A percentile compares a stretch with the other conserved stretches of the same genome.
phyloP scores from a whole-genome alignment of 2,113 vertebrate species.

The Sylvietta virens region DNA sequence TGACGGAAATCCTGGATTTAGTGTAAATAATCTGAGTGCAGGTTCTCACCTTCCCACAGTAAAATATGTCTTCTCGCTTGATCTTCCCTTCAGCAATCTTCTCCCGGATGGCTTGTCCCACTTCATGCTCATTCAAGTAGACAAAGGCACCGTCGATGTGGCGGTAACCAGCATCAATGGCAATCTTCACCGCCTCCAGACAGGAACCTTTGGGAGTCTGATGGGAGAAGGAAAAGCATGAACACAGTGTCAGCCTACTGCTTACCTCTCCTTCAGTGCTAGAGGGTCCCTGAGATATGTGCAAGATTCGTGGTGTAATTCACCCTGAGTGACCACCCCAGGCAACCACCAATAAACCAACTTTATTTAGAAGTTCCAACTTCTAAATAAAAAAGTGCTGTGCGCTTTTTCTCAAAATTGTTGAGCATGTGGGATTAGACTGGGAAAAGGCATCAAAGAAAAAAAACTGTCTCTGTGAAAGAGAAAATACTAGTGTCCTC shows the following conservation, averaged over 20 bases:
- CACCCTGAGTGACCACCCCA: neutral
- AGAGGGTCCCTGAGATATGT: neutral
- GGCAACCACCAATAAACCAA: too few species aligned
- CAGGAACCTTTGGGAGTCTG: conserved; percentile 80
- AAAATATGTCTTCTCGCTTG: conserved; percentile 88
- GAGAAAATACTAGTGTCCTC: neutral
- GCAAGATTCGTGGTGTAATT: neutral
- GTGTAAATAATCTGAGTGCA: neutral
- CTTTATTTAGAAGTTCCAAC: too few species aligned
- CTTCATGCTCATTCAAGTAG: conserved; percentile 88
- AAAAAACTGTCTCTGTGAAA: neutral
- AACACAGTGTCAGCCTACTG: neutral
- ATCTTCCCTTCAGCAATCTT: conserved; percentile 88
- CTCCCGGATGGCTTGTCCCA: conserved; percentile 86
- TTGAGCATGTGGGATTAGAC: neutral
- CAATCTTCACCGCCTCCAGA: conserved; percentile 77
- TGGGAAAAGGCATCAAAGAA: neutral
- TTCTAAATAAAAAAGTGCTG: neutral
- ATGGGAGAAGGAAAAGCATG: neutral
- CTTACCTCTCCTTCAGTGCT: neutral
- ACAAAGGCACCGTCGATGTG: conserved; percentile 89
- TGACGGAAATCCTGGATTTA: neutral
- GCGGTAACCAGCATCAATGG: conserved; percentile 88
- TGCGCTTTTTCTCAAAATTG: neutral
- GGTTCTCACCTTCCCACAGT: conserved; percentile 88